Evolutionary conservation across 2,797 vertebrate genomes (phyloP).

Genomic region (Peromyscus aztecus): DNA sequence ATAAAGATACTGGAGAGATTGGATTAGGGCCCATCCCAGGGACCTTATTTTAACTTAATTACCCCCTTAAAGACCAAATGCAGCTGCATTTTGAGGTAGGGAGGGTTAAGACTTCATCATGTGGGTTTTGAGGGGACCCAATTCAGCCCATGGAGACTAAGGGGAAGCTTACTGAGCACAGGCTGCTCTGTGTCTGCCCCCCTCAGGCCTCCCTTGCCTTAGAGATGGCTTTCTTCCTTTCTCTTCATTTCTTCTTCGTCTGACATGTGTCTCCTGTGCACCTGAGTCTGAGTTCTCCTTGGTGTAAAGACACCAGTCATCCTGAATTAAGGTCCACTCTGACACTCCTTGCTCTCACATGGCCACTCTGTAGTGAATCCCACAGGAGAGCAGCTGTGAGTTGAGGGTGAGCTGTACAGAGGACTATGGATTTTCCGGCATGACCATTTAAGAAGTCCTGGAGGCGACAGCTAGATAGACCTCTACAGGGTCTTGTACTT

Average conservation of each 20-base stretch:
- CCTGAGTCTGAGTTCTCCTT: neutral
- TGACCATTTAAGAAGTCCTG: neutral
- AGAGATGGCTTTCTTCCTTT: accelerated
- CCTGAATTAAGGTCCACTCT: neutral
- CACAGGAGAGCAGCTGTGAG: neutral
- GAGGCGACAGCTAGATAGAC: neutral
- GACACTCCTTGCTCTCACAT: neutral
- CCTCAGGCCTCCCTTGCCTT: neutral
- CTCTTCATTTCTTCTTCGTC: neutral
- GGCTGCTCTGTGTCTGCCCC: neutral
- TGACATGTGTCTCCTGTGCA: neutral
- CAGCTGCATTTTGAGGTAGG: neutral
- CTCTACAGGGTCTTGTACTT: neutral
- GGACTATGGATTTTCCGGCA: neutral
- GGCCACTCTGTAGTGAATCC: neutral
- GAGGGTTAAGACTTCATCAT: neutral
- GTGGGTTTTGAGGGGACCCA: neutral
- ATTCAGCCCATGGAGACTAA: neutral
- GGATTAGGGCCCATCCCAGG: neutral
- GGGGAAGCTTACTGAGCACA: neutral
- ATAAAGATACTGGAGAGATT: neutral
- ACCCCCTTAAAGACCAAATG: neutral
- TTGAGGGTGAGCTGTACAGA: neutral
- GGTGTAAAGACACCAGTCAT: neutral
- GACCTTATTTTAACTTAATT: neutral